These are phyloP conservation scores for Amphiduros pacificus DNA, from an alignment of 2,888 invertebrate genomes.

Conservation along the genomic window DNA sequence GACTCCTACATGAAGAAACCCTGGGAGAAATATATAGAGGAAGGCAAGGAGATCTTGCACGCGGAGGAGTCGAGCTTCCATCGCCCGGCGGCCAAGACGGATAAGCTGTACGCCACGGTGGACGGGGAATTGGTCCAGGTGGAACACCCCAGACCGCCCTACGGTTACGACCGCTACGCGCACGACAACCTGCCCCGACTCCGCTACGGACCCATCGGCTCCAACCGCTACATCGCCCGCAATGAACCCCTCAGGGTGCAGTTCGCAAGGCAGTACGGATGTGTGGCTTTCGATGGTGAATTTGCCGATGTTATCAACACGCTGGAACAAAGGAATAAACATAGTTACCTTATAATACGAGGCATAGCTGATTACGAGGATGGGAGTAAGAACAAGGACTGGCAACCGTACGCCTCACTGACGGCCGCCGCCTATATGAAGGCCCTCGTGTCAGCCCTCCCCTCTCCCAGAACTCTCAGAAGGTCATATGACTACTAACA, in stretches of 20 bases:
- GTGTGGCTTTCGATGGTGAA: conserved; percentile 90
- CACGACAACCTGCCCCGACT: conserved; percentile 62
- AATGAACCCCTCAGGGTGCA: conserved; percentile 81
- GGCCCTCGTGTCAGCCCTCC: conserved; percentile 61
- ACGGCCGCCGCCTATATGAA: conserved; percentile 95
- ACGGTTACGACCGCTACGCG: conserved; percentile 12
- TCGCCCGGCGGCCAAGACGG: conserved; percentile 42
- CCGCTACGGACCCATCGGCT: conserved; percentile 77
- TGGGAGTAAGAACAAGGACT: conserved; percentile 88
- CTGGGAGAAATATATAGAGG: conserved; percentile 77
- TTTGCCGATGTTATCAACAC: conserved; percentile 94
- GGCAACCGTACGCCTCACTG: conserved; percentile 93
- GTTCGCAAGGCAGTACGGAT: conserved; percentile 80
- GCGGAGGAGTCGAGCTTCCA: conserved; percentile 57
- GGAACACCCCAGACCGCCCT: conserved; percentile 24
- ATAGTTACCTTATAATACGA: conserved; percentile 70
- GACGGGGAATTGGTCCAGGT: conserved; percentile 33
- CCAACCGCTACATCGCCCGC: conserved; percentile 78
- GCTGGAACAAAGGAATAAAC: conserved; percentile 75
- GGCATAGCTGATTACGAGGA: conserved; percentile 94
- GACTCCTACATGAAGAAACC: conserved; percentile 60
- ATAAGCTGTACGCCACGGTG: conserved; percentile 39
- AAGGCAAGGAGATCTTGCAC: conserved; percentile 69
- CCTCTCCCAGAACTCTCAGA: neutral
- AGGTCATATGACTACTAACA: too few relatives aligned